Percentiles rank a stretch among this genome's conserved stretches.
These are phyloP conservation scores for Limnephilus rhombicus DNA, from an alignment of 2,888 invertebrate genomes.

Conservation along the genomic window DNA sequence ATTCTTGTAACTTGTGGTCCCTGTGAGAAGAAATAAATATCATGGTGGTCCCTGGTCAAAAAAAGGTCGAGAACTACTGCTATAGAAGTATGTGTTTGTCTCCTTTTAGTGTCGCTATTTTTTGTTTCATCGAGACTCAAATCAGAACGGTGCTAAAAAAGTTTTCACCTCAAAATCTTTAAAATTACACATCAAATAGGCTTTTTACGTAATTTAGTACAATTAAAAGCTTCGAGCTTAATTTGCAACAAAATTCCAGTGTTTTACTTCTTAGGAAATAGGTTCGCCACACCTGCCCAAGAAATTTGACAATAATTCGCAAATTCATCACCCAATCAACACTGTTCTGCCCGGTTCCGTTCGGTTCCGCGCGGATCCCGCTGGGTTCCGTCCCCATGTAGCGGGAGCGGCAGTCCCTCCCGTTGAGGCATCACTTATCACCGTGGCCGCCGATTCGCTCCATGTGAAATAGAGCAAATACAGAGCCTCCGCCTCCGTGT, in stretches of 20 bases:
- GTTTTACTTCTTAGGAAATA: background rate
- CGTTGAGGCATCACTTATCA: constrained; percentile 47
- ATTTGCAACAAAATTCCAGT: background rate
- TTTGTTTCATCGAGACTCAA: too few relatives aligned
- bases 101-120: too few relatives aligned
- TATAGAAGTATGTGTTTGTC: too few relatives aligned
- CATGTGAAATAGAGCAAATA: constrained; percentile 63
- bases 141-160: too few relatives aligned
- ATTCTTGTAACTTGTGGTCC: too few relatives aligned
- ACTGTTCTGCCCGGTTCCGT: background rate
- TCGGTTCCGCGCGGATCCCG: background rate
- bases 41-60: too few relatives aligned
- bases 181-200: background rate
- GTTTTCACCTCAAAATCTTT: too few relatives aligned
- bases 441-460: constrained; percentile 20
- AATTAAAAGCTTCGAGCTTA: background rate
- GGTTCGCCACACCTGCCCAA: background rate
- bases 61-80: too few relatives aligned
- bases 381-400: background rate
- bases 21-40: too few relatives aligned
- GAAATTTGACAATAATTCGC: background rate
- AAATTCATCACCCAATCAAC: background rate
- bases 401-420: background rate
- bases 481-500: constrained; percentile 44
- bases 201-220: too few relatives aligned